Conservation (phyloP, 2,113 vertebrate genomes). For the Aythya baeri region DNA sequence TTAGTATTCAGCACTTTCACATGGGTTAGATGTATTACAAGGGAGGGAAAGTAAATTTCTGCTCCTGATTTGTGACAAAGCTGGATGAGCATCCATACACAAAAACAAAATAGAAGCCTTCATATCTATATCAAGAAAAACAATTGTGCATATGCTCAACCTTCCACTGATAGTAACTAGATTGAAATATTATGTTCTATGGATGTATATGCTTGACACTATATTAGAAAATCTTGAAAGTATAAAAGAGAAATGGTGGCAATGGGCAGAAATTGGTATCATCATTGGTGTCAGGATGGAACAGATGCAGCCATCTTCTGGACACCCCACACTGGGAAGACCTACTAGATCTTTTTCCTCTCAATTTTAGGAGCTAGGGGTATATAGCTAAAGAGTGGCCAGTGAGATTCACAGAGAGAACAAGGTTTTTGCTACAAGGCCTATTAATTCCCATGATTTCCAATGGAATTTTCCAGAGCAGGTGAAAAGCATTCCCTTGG, state of each 20-base stretch:
- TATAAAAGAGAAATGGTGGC: not conserved
- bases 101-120: not conserved
- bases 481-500: not conserved
- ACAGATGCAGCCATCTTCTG: not conserved
- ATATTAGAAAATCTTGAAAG: not conserved
- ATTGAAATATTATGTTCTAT: not conserved
- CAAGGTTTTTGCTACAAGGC: not conserved
- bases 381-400: not conserved
- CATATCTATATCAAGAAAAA: not conserved
- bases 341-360: not conserved
- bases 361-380: not conserved
- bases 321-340: not conserved
- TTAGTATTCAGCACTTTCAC: not conserved
- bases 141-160: not conserved
- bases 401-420: not conserved
- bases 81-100: not conserved
- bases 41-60: not conserved
- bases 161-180: not conserved
- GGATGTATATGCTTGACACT: not conserved
- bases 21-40: not conserved
- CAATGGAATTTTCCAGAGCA: not conserved
- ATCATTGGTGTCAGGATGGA: accelerated
- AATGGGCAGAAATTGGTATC: not conserved
- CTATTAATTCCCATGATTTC: not conserved
- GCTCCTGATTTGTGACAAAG: not conserved